phyloP scores from a whole-genome alignment of 2,113 vertebrate species.

The Zosterops hypoxanthus region DNA sequence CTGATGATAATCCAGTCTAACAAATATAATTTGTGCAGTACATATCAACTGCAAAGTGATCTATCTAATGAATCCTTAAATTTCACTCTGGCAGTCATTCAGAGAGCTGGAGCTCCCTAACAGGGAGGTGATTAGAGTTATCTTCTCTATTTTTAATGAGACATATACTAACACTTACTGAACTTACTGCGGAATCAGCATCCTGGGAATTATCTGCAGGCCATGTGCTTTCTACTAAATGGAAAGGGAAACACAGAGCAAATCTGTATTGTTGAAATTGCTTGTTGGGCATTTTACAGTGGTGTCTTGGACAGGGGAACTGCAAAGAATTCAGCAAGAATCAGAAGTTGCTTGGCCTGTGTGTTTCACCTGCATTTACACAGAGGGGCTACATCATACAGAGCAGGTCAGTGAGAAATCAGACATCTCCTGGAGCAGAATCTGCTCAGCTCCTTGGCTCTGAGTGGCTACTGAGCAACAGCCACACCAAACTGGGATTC shows the following conservation, averaged over 20 bases:
- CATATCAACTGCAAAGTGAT: not conserved
- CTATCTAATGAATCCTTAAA: not conserved
- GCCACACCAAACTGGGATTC: not conserved
- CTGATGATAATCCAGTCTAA: not conserved
- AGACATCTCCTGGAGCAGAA: not conserved
- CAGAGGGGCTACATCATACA: not conserved
- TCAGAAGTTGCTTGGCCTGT: not conserved
- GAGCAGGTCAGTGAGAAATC: not conserved
- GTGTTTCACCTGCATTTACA: not conserved
- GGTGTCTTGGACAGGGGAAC: not conserved
- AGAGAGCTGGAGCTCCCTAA: not conserved
- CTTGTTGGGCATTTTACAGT: not conserved
- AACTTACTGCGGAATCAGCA: not conserved
- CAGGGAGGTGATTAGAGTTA: not conserved
- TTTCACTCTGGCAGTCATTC: not conserved
- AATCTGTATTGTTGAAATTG: not conserved
- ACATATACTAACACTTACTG: not conserved
- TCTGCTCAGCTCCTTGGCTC: not conserved
- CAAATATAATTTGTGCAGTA: not conserved
- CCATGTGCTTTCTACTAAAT: not conserved
- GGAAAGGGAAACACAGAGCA: not conserved
- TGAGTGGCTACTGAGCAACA: not conserved
- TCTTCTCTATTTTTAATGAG: constrained; percentile 31
- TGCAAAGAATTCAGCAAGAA: not conserved
- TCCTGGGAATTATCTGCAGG: not conserved